Conservation (phyloP, 2,113 vertebrate species). For the Nothobranchius furzeri region DNA sequence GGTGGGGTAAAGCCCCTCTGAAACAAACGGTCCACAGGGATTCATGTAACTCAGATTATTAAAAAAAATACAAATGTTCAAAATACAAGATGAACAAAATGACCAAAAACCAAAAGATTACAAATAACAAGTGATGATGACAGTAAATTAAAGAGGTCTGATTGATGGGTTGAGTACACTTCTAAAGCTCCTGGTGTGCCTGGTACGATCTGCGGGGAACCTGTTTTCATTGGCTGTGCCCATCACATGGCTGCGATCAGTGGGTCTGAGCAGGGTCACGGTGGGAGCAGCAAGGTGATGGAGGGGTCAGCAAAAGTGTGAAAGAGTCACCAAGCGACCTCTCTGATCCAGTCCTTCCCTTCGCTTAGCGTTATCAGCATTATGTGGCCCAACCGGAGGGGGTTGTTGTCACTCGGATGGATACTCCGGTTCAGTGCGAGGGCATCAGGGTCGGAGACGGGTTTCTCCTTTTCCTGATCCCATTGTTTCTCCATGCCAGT, state of each 20-base stretch:
- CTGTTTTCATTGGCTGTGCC: conserved; percentile 45
- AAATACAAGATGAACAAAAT: conserved; percentile 3
- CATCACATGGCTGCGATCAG: conserved; percentile 76
- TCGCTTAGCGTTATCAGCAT: conserved; percentile 22
- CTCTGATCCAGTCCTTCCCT: conserved; percentile 23
- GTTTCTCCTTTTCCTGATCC: neutral
- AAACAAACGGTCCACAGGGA: neutral
- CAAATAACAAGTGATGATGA: neutral
- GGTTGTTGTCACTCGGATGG: neutral
- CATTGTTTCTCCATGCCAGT: neutral
- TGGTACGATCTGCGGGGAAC: conserved; percentile 34
- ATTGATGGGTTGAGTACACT: conserved; percentile 3
- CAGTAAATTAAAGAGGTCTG: neutral
- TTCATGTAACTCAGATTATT: neutral
- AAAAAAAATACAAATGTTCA: neutral
- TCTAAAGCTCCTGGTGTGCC: conserved; percentile 18
- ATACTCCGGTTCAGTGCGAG: neutral
- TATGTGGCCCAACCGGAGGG: neutral
- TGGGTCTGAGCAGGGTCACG: conserved; percentile 45
- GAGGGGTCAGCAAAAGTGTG: conserved; percentile 67
- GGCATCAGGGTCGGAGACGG: neutral
- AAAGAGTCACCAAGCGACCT: conserved; percentile 52
- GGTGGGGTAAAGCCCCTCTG: neutral
- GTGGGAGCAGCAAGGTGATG: conserved; percentile 28
- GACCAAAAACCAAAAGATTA: neutral